Evolutionary conservation across 2,888 invertebrate genomes (phyloP).

Genomic region (Drosophila tanythrix): DNA sequence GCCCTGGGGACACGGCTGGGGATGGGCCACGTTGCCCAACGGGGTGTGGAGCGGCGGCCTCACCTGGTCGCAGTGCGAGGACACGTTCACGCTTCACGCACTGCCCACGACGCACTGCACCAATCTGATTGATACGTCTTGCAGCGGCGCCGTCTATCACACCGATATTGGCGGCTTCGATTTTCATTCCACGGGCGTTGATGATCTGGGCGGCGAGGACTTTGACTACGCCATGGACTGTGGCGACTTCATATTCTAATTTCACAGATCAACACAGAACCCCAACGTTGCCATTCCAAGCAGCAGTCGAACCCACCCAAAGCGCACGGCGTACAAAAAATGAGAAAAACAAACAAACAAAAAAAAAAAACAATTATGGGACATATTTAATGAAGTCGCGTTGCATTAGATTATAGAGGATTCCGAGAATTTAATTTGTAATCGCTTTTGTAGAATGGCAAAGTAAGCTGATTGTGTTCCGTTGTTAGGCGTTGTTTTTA

Average conservation of each 20-base stretch:
- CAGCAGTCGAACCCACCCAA: slow-evolving; percentile 47
- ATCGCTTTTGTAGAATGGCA: slow-evolving; percentile 40
- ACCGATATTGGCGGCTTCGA: slow-evolving; percentile 88
- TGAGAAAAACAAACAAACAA: background rate
- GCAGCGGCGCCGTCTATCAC: slow-evolving; percentile 87
- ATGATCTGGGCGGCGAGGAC: slow-evolving; percentile 86
- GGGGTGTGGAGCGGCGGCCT: slow-evolving; percentile 89
- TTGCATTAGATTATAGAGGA: slow-evolving; percentile 14
- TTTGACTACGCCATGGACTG: slow-evolving; percentile 90
- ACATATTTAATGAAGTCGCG: slow-evolving; percentile 5
- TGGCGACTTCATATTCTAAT: slow-evolving; percentile 90
- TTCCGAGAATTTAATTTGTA: slow-evolving; percentile 33
- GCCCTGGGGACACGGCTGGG: slow-evolving; percentile 91
- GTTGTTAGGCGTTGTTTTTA: slow-evolving; percentile 37
- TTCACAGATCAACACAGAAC: slow-evolving; percentile 4
- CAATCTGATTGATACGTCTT: slow-evolving; percentile 87
- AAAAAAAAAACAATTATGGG: background rate
- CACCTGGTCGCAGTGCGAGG: slow-evolving; percentile 89
- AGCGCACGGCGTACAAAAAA: slow-evolving; percentile 13
- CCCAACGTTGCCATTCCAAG: slow-evolving; percentile 19
- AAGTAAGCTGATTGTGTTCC: slow-evolving; percentile 28
- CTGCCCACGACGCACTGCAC: slow-evolving; percentile 88
- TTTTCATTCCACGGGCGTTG: slow-evolving; percentile 85
- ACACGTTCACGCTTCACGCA: slow-evolving; percentile 88
- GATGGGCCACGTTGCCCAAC: slow-evolving; percentile 89